phyloP scores from a whole-genome alignment of 2,797 vertebrate species.

The Enteromius unitaeniatus region DNA sequence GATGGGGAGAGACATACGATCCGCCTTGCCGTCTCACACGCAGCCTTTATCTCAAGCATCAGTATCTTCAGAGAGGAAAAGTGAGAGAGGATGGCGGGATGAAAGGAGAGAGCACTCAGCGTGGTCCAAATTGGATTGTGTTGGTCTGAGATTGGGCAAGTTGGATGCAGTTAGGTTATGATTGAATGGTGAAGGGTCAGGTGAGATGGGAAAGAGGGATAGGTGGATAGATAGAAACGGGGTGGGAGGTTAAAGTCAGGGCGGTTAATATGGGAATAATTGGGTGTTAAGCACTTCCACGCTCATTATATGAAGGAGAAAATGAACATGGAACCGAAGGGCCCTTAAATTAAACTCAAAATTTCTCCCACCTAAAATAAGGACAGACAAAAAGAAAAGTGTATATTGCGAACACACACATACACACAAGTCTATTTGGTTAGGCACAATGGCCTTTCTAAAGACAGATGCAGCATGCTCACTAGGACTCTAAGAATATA shows the following conservation, averaged over 20 bases:
- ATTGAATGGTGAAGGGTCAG: slow-evolving; percentile 32
- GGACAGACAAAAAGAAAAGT: slow-evolving; percentile 13
- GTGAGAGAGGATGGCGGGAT: slow-evolving; percentile 33
- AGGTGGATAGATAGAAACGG: slow-evolving; percentile 24
- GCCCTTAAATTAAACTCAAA: slow-evolving; percentile 24
- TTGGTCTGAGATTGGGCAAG: slow-evolving; percentile 49
- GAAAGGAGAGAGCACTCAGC: not conserved
- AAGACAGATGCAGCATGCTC: slow-evolving; percentile 41
- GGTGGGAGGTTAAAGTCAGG: slow-evolving; percentile 24
- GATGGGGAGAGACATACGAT: slow-evolving; percentile 52
- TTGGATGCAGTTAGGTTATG: slow-evolving; percentile 19
- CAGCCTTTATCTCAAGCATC: slow-evolving; percentile 49
- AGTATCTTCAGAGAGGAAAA: slow-evolving; percentile 35
- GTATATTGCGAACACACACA: slow-evolving; percentile 6
- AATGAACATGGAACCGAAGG: slow-evolving; percentile 29
- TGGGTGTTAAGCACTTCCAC: slow-evolving; percentile 35
- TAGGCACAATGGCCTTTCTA: slow-evolving; percentile 20
- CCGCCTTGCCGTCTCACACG: slow-evolving; percentile 46
- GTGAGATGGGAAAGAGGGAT: slow-evolving; percentile 35
- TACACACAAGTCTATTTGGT: slow-evolving; percentile 17
- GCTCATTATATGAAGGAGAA: slow-evolving; percentile 17
- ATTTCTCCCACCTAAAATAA: slow-evolving; percentile 18
- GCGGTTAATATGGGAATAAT: slow-evolving; percentile 42
- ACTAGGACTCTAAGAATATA: slow-evolving; percentile 24
- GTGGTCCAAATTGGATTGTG: slow-evolving; percentile 46